Conservation (phyloP, 1,140 invertebrate species). For the Macrocentrus cingulum region DNA sequence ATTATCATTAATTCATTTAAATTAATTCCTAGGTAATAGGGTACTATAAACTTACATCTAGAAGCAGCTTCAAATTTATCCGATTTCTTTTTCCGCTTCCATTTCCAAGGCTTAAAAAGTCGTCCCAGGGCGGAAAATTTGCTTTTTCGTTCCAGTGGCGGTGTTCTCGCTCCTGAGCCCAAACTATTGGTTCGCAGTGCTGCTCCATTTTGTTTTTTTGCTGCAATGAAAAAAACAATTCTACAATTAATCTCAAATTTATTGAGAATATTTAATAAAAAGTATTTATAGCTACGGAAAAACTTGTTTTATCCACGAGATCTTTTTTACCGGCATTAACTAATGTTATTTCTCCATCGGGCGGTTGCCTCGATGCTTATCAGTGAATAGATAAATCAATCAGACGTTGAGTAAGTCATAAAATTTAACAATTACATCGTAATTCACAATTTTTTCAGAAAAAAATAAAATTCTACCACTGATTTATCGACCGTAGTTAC, state of each 20-base stretch:
- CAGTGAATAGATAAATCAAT: background rate
- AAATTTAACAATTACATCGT: background rate
- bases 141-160: conserved; percentile 83
- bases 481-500: background rate
- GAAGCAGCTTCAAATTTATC: conserved; percentile 95
- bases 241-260: background rate
- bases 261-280: background rate
- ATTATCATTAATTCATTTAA: too few relatives aligned
- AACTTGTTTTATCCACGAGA: background rate
- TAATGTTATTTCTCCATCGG: background rate
- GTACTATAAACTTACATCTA: conserved; percentile 94
- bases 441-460: background rate
- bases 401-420: conserved; percentile 1
- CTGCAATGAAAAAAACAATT: conserved; percentile 66
- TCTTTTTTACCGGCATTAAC: background rate
- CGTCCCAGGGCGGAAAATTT: conserved; percentile 91
- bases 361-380: too few relatives aligned
- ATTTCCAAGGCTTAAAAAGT: conserved; percentile 98
- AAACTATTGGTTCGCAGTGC: conserved; percentile 83
- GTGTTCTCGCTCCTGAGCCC: conserved; percentile 76
- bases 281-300: too few relatives aligned
- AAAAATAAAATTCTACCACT: background rate
- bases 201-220: conserved; percentile 90
- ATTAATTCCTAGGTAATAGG: too few relatives aligned
- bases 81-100: conserved; percentile 98